phyloP scores from a whole-genome alignment of 2,797 vertebrate genomes.

The Synaphobranchus kaupii region DNA sequence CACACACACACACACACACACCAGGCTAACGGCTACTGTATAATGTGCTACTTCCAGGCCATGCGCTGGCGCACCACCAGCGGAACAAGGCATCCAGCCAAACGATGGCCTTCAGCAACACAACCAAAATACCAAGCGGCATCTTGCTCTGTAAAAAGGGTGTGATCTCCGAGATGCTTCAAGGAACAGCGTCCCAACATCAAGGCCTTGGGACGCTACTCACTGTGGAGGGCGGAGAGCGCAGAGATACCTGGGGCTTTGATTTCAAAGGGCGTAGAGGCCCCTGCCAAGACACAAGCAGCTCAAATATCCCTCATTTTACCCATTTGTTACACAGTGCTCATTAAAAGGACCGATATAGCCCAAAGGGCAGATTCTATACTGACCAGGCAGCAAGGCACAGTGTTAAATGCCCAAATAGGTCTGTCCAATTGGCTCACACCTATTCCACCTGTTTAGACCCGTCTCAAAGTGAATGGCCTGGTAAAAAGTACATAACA shows the following conservation, averaged over 20 bases:
- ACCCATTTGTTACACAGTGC: slow-evolving; percentile 21
- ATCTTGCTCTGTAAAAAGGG: slow-evolving; percentile 45
- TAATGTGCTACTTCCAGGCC: background rate
- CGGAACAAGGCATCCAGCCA: slow-evolving; percentile 47
- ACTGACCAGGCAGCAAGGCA: slow-evolving; percentile 9
- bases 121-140: slow-evolving; percentile 31
- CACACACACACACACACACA: too few species aligned
- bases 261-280: slow-evolving; percentile 25
- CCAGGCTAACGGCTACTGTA: background rate
- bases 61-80: slow-evolving; percentile 27
- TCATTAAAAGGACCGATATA: slow-evolving; percentile 21
- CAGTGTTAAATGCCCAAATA: slow-evolving; percentile 13
- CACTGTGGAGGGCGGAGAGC: slow-evolving; percentile 2
- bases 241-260: slow-evolving; percentile 22
- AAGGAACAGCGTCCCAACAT: slow-evolving; percentile 14
- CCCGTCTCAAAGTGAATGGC: background rate
- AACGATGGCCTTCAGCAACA: slow-evolving; percentile 28
- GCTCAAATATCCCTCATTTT: slow-evolving; percentile 28
- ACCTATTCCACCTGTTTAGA: background rate
- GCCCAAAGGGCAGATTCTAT: slow-evolving; percentile 17
- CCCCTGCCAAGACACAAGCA: slow-evolving; percentile 28
- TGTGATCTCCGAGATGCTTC: slow-evolving; percentile 14
- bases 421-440: background rate
- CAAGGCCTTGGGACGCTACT: background rate
- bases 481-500: background rate